phyloP scores from a whole-genome alignment of 1,140 invertebrate genomes.

The Scaptodrosophila lebanonensis region DNA sequence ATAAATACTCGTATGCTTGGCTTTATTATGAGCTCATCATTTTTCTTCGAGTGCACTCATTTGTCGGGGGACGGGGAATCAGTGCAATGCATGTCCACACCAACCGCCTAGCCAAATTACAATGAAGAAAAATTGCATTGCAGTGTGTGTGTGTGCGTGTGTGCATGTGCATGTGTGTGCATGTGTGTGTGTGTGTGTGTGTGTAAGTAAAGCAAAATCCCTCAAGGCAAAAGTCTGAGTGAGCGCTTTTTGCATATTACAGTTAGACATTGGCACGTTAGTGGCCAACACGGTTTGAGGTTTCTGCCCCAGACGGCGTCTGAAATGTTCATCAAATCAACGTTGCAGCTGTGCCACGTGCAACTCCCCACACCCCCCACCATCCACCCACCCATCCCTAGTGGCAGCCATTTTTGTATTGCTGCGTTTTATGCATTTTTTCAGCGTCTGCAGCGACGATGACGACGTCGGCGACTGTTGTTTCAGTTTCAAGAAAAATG shows the following conservation, averaged over 20 bases:
- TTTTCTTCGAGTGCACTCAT: no score
- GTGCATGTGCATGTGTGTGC: neutral
- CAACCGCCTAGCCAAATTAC: slow-evolving; percentile 47
- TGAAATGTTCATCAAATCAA: slow-evolving; percentile 71
- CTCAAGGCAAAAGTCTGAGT: slow-evolving; percentile 67
- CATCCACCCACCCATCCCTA: neutral
- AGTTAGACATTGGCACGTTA: slow-evolving; percentile 66
- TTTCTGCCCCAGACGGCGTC: slow-evolving; percentile 24
- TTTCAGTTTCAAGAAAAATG: slow-evolving; percentile 71
- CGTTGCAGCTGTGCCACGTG: slow-evolving; percentile 67
- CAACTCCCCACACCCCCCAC: neutral
- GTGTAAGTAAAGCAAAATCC: slow-evolving; percentile 36
- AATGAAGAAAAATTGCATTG: slow-evolving; percentile 72
- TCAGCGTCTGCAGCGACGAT: slow-evolving; percentile 52
- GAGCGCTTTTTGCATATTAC: slow-evolving; percentile 65
- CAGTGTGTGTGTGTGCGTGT: slow-evolving; percentile 2
- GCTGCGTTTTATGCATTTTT: slow-evolving; percentile 75
- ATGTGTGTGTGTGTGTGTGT: neutral
- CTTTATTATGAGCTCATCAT: no score
- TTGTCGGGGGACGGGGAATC: no score
- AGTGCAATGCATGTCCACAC: slow-evolving; percentile 41
- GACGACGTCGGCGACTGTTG: slow-evolving; percentile 51
- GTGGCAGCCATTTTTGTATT: slow-evolving; percentile 47
- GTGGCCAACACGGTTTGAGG: slow-evolving; percentile 32
- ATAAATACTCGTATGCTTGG: no score